Conservation (phyloP, 2,888 invertebrate genomes). For the Drosophila rellima region DNA sequence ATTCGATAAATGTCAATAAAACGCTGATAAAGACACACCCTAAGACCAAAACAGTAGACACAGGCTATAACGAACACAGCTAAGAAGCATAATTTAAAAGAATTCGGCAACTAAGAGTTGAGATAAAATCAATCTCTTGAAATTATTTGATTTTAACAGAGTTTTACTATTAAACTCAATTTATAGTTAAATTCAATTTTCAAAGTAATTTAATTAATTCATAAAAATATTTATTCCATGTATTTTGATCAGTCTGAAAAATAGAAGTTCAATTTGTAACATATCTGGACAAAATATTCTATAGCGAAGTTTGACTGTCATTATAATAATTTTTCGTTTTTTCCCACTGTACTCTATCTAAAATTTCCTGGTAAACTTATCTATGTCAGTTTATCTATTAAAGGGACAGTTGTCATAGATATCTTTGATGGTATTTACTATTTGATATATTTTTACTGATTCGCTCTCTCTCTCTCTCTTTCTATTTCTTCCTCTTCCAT, state of each 20-base stretch:
- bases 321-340: neutral
- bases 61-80: conserved; percentile 2
- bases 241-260: neutral
- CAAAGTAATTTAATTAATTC: no score
- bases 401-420: neutral
- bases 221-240: no score
- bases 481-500: neutral
- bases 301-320: neutral
- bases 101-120: neutral
- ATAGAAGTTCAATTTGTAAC: neutral
- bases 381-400: conserved; percentile 11
- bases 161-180: no score
- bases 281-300: neutral
- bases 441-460: neutral
- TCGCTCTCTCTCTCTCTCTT: neutral
- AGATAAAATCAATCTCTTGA: no score
- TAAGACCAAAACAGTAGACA: conserved; percentile 6
- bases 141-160: no score
- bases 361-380: neutral
- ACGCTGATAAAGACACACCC: conserved; percentile 17
- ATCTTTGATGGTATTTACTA: neutral
- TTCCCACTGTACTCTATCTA: neutral
- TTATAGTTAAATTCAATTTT: no score
- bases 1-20: conserved; percentile 17
- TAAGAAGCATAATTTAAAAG: neutral